Evolutionary conservation across 2,113 vertebrate species (phyloP), one percentile per base, ranked within the genome.

Genomic region (human): DNA sequence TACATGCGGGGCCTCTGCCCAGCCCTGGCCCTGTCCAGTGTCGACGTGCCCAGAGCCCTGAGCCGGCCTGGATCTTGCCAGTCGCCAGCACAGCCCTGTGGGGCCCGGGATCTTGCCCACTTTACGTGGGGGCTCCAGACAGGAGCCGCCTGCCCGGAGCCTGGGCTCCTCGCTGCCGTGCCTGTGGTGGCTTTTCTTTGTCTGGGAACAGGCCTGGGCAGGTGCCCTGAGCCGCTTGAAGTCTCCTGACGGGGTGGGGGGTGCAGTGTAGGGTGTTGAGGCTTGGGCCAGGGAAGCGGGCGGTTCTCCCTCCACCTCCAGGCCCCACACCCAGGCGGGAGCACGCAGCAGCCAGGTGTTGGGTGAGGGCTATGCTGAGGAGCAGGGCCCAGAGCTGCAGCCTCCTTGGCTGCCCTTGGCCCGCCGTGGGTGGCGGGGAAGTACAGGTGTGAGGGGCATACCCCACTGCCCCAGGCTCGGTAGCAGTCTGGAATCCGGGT

Each of bases 341-440:
- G n/a, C 78, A 12, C 48, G 0, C 2, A 9, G 79, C 23, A 13
- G 68, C 48, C 87, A 20, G 52, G 9, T 32, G 27, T 30, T 45
- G 50, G 45, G 5, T 2, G 35, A n/a, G 64, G 43, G 66, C 61
- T 12, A 13, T 64, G 61, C 61, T 30, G 5, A 6, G 32, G 79
- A 27, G 38, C 20, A 6, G 30, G 23, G 45, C 79, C 17, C 1
- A 11, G 80, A 12, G 86, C 38, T 11, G 18, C 35, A 2, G n/a
- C 23, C 59, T 27, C n/a, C 50, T 8, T 1, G 1, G 6, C 32
- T 16, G 5, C 20, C 45, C 40, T 35, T n/a, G 3, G 9, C 6
- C 55, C 5, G 8, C 13, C 0, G 0, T 1, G 2, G 57, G 17
- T 23, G 25, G 23, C 0, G 0, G 23, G 22, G 32, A 27, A 40